A percentile compares a stretch with the other conserved stretches of the same genome.
Evolutionary conservation across 2,797 vertebrate species (phyloP).

Genomic region (Uromys caudimaculatus): DNA sequence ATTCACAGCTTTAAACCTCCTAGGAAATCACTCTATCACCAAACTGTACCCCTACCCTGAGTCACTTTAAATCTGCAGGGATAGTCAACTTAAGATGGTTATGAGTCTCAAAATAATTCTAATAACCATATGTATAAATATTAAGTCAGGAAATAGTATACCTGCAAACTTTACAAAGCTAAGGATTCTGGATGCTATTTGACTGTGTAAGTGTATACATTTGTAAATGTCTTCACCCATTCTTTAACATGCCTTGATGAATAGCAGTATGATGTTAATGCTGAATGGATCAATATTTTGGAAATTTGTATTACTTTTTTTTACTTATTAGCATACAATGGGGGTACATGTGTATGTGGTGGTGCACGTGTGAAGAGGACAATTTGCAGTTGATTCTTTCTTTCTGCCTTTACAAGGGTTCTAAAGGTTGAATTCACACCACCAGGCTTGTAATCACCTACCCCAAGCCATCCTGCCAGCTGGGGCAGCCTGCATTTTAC

Average conservation of each 20-base stretch:
- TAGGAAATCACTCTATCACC: neutral
- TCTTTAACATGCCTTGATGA: constrained; percentile 18
- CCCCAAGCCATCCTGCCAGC: neutral
- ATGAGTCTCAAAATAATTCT: neutral
- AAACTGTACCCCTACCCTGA: neutral
- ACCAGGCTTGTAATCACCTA: neutral
- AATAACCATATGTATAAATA: neutral
- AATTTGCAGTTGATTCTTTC: neutral
- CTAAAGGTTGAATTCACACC: neutral
- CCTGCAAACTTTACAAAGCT: neutral
- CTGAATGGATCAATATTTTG: constrained; percentile 25
- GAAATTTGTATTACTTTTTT: neutral
- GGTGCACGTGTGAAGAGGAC: neutral
- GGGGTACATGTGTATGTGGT: neutral
- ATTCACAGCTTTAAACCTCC: neutral
- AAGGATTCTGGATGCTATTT: neutral
- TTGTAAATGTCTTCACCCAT: neutral
- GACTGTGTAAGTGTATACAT: neutral
- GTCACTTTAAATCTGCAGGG: neutral
- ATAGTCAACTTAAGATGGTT: neutral
- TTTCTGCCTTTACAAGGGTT: neutral
- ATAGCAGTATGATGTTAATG: neutral
- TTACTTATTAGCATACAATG: neutral
- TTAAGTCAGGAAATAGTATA: neutral
- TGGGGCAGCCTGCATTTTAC: neutral